phyloP scores from a whole-genome alignment of 2,888 invertebrate genomes.

The Acronicta aceris region DNA sequence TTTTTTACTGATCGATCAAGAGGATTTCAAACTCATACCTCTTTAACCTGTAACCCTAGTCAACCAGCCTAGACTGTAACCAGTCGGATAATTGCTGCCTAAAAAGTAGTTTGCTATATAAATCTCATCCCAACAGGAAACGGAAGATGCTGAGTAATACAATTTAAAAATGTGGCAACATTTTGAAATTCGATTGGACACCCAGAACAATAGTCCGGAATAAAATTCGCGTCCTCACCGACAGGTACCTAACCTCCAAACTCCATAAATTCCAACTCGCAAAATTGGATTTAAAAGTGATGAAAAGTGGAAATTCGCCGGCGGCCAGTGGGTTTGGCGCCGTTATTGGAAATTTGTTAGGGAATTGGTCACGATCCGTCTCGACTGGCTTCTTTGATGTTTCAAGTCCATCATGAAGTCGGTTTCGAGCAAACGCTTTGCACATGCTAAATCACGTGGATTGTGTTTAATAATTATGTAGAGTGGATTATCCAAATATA shows the following conservation, averaged over 20 bases:
- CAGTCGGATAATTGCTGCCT: too few relatives aligned
- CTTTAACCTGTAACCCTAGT: too few relatives aligned
- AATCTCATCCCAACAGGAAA: too few relatives aligned
- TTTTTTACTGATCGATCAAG: too few relatives aligned
- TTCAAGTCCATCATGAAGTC: constrained; percentile 12
- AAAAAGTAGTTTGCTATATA: too few relatives aligned
- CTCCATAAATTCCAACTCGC: constrained; percentile 59
- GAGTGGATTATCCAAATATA: too few relatives aligned
- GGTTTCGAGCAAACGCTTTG: neutral
- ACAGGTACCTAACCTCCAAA: constrained; percentile 44
- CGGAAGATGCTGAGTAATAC: too few relatives aligned
- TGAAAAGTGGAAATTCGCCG: constrained; percentile 54
- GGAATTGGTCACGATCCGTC: constrained; percentile 17
- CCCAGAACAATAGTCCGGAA: constrained; percentile 37
- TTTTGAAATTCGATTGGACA: constrained; percentile 22
- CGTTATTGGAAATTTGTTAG: constrained; percentile 48
- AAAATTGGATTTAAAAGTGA: constrained; percentile 67
- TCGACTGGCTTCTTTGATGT: constrained; percentile 29
- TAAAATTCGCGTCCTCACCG: constrained; percentile 39
- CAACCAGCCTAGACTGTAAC: too few relatives aligned
- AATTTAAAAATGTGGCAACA: neutral
- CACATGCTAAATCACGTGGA: too few relatives aligned
- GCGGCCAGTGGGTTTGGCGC: constrained; percentile 21
- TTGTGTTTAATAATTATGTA: too few relatives aligned
- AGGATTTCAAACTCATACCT: too few relatives aligned